A percentile compares a stretch with the other conserved stretches of the same genome.
Conservation (phyloP, 2,888 invertebrate genomes). For the Dichetophora obliterata region DNA sequence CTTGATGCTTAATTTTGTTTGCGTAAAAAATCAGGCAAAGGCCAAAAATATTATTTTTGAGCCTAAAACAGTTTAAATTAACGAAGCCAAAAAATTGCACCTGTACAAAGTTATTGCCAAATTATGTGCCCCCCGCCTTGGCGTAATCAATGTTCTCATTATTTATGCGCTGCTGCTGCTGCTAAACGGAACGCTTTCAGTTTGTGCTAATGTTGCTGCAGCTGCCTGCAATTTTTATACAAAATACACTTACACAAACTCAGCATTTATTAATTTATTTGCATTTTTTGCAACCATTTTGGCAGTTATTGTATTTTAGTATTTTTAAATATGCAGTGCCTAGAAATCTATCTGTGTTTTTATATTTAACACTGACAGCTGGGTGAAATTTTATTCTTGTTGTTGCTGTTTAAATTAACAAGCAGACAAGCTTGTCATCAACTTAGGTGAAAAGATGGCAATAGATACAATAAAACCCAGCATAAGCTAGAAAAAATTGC, state of each 20-base stretch:
- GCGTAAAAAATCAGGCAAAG: background rate
- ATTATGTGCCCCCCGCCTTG: background rate
- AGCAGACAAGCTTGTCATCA: no score
- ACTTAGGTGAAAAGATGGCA: no score
- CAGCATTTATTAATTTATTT: no score
- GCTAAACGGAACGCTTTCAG: no score
- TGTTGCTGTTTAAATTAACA: no score
- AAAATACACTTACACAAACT: no score
- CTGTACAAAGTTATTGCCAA: conserved; percentile 5
- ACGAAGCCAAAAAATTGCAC: conserved; percentile 20
- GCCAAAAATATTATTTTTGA: conserved; percentile 16
- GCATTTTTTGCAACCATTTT: conserved; percentile 33
- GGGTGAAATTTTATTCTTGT: background rate
- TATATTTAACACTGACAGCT: conserved; percentile 10
- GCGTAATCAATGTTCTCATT: background rate
- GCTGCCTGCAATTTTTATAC: no score
- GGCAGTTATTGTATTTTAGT: conserved; percentile 45
- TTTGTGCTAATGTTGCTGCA: no score
- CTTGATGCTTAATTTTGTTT: conserved; percentile 3
- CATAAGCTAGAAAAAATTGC: background rate
- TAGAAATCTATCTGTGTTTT: conserved; percentile 4
- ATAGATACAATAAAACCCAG: no score
- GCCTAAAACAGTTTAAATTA: background rate
- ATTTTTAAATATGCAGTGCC: conserved; percentile 29
- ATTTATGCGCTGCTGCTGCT: background rate